These are phyloP conservation scores for Laterallus jamaicensis DNA, from an alignment of 2,113 vertebrate genomes.

Conservation along the genomic window DNA sequence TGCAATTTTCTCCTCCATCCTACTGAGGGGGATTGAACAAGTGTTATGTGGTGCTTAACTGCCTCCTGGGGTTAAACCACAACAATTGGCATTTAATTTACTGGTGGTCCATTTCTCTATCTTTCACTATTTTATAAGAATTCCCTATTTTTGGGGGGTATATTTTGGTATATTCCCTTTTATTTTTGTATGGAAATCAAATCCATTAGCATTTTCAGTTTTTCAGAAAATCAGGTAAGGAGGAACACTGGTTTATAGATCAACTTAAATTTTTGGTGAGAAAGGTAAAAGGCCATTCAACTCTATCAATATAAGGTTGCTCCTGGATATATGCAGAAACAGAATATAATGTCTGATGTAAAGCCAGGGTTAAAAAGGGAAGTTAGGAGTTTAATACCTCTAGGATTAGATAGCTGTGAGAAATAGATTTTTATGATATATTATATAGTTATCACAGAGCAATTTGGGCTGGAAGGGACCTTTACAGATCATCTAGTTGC, in stretches of 20 bases:
- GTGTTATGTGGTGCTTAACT: neutral
- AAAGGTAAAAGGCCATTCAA: neutral
- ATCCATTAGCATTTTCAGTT: neutral
- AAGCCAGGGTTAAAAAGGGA: neutral
- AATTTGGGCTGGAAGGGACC: neutral
- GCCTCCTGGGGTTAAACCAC: neutral
- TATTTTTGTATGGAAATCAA: too few relatives aligned
- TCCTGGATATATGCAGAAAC: neutral
- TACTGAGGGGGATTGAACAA: accelerated
- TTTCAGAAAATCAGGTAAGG: neutral
- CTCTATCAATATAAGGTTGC: neutral
- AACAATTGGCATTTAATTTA: neutral
- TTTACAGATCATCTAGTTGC: neutral
- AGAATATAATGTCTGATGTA: neutral
- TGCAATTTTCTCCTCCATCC: neutral
- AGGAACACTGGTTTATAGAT: neutral
- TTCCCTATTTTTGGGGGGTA: neutral
- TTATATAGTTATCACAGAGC: neutral
- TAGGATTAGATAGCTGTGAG: neutral
- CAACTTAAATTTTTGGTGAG: neutral
- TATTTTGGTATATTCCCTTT: neutral
- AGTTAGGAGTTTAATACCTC: accelerated
- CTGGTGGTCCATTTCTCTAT: neutral
- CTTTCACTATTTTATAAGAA: neutral
- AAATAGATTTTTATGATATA: neutral